Base-by-base conservation (phyloP, 2,797 vertebrate species). In the Alca torda region DNA sequence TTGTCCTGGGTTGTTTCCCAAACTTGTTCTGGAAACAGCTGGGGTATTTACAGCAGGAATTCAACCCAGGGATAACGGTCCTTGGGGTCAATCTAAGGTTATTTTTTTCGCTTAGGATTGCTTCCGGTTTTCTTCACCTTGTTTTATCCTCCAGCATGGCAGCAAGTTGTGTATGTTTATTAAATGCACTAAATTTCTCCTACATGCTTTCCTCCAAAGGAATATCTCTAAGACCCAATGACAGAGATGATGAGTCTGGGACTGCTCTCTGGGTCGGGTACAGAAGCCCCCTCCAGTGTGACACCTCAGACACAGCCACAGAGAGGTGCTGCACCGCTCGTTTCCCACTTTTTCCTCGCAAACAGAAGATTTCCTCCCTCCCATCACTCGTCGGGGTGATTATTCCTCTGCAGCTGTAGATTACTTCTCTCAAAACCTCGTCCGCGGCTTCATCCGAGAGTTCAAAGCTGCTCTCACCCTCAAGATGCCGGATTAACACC, bases 21-120 rank as follows among this genome's bases (percentile, higher is more conserved):
- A 25, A 48, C 10, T 5, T 4, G 0, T 48, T 56, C 72, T 63
- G 57, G 72, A 74, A 92, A 43, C 33, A 88, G 26, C 68, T 79
- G 63, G 70, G 61, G 19, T 72, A 48, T 87, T 91, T 85, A 61
- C 70, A 59, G 45, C 53, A 81, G 90, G 68, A 93, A 45, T 85
- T 87, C 64, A 89, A 0, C 10, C 45, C 53, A 73, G 54, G 53
- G 33, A 28, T 78, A 93, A 80, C 3, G 13, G 37, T 57, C 16
- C 24, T 73, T 78, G 39, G 39, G 39, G 39, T 41, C 39, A 13
- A 41, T 41, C 39, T 41, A 41, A 41, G 39, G 39, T 41, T 41
- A 41, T 41, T 41, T 41, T 41, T 41, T 41, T 41, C 14, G 39
- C 39, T 41, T 41, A 41, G 39, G 39, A 12, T 41, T 41, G 39